Evolutionary conservation across 2,113 vertebrate species (phyloP).

Genomic region (Pseudorasbora parva): DNA sequence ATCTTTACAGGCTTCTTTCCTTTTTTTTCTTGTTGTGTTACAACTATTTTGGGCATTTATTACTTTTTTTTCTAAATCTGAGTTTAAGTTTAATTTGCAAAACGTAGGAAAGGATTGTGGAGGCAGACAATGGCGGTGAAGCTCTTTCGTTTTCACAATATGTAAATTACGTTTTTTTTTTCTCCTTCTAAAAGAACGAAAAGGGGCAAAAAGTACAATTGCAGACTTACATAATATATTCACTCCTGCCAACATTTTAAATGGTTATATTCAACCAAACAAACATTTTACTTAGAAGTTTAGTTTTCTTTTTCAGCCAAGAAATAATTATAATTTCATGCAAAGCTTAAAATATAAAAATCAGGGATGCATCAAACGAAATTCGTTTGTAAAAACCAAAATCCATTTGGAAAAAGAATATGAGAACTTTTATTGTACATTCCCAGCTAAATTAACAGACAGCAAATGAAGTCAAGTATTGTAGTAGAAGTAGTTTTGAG

Average conservation of each 20-base stretch:
- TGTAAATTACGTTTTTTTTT: neutral
- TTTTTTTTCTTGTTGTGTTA: constrained; percentile 21
- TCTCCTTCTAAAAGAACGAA: too few relatives aligned
- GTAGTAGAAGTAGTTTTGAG: constrained; percentile 27
- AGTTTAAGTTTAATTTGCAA: constrained; percentile 34
- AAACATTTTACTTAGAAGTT: neutral
- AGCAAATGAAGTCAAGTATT: constrained; percentile 42
- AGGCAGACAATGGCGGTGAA: neutral
- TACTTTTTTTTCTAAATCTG: constrained; percentile 8
- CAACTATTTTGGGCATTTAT: constrained; percentile 50
- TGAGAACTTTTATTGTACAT: constrained; percentile 41
- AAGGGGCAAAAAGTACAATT: too few relatives aligned
- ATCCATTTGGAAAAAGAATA: neutral
- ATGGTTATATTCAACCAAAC: neutral
- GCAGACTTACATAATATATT: neutral
- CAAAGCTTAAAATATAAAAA: neutral
- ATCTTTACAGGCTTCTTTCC: neutral
- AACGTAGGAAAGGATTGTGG: constrained; percentile 56
- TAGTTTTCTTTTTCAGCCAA: neutral
- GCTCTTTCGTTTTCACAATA: neutral
- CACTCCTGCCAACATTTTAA: neutral
- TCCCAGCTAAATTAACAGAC: constrained; percentile 35
- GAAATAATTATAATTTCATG: neutral
- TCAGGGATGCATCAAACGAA: neutral
- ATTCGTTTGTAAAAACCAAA: constrained; percentile 50